A percentile compares a stretch with the other conserved stretches of the same genome.
Evolutionary conservation across 2,888 invertebrate genomes (phyloP).

Genomic region (Bellardia pandia): DNA sequence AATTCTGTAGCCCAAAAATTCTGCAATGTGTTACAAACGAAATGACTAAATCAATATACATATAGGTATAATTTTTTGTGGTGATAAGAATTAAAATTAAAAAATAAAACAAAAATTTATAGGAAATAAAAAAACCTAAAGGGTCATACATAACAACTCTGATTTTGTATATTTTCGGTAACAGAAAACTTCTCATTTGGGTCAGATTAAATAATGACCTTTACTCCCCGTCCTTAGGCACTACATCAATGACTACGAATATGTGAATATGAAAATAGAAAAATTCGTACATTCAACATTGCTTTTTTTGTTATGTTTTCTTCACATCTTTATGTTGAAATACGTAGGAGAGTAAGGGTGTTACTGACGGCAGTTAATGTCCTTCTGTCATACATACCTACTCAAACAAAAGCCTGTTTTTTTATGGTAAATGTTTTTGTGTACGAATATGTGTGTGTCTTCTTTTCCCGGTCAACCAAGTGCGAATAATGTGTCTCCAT

Average conservation of each 20-base stretch:
- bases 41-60: background rate
- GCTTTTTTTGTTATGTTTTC: conserved; percentile 24
- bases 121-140: background rate
- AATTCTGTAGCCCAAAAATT: too few species aligned
- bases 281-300: conserved; percentile 42
- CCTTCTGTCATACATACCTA: background rate
- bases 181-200: conserved; percentile 35
- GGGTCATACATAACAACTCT: background rate
- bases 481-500: conserved; percentile 79
- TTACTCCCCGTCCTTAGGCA: background rate
- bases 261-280: conserved; percentile 53
- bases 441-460: conserved; percentile 3
- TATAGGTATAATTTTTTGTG: too few species aligned
- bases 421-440: conserved; percentile 36
- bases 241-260: background rate
- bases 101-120: background rate
- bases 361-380: conserved; percentile 48
- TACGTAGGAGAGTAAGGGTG: conserved; percentile 17
- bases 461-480: conserved; percentile 74
- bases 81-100: background rate
- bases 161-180: conserved; percentile 17
- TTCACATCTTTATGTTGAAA: background rate
- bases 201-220: conserved; percentile 49
- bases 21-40: background rate
- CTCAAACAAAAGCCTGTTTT: conserved; percentile 51